phyloP scores from a whole-genome alignment of 2,797 vertebrate genomes.

The Uromys caudimaculatus region DNA sequence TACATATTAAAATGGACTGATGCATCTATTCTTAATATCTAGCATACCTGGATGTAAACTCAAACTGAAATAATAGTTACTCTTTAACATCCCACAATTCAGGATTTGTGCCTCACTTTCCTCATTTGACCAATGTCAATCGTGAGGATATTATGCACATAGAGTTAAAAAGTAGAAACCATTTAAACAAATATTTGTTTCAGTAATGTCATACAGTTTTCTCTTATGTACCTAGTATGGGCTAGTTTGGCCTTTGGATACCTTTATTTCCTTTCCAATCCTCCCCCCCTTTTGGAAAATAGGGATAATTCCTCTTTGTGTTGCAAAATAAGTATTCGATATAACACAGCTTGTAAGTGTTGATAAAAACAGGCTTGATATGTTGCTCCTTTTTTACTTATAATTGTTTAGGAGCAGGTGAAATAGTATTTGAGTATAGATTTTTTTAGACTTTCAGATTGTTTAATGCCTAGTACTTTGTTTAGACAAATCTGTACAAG shows the following conservation, averaged over 20 bases:
- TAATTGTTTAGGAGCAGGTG: not conserved
- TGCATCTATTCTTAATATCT: not conserved
- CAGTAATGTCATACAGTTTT: not conserved
- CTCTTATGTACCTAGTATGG: not conserved
- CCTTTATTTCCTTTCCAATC: not conserved
- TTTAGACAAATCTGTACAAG: not conserved
- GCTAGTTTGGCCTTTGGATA: not conserved
- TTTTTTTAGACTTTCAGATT: slow-evolving; percentile 1
- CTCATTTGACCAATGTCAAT: not conserved
- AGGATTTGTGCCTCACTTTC: not conserved
- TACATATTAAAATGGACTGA: not conserved
- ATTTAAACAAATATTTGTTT: not conserved
- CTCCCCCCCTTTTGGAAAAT: not conserved
- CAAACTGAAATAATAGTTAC: not conserved
- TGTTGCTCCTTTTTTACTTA: not conserved
- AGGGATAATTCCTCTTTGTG: not conserved
- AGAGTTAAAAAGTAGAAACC: not conserved
- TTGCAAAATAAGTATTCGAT: not conserved
- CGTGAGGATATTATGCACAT: not conserved
- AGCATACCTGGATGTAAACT: not conserved
- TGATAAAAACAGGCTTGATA: slow-evolving; percentile 3
- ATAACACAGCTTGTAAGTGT: not conserved
- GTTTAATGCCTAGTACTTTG: not conserved
- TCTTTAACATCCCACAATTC: not conserved
- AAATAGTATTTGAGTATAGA: slow-evolving; percentile 19